Conservation (phyloP, 2,113 vertebrate species). For the Microtus richardsoni region DNA sequence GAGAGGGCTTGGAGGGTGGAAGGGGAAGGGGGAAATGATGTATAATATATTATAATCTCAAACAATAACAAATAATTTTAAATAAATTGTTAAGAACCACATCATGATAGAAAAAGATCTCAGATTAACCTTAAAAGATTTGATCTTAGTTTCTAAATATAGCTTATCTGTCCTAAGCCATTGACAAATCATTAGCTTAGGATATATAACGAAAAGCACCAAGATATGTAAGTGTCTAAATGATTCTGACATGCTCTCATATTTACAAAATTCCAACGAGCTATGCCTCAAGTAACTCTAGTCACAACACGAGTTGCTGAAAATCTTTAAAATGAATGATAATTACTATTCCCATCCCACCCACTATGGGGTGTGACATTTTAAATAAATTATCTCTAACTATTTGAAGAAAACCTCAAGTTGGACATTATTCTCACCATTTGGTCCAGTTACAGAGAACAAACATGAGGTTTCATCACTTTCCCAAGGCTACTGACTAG, state of each 20-base stretch:
- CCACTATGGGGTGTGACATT: neutral
- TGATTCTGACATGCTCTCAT: neutral
- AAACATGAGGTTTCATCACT: neutral
- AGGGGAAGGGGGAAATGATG: neutral
- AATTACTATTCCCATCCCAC: neutral
- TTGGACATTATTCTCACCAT: neutral
- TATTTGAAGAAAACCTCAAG: conserved; percentile 4
- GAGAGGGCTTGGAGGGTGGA: neutral
- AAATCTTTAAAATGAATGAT: neutral
- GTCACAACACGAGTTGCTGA: neutral
- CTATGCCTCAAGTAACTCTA: neutral
- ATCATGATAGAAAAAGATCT: conserved; percentile 4
- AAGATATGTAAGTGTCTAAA: neutral
- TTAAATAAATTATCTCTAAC: conserved; percentile 6
- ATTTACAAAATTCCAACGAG: neutral
- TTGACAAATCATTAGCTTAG: conserved; percentile 2
- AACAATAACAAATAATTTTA: neutral
- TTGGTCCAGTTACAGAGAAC: neutral
- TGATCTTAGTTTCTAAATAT: conserved; percentile 51
- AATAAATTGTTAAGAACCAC: neutral
- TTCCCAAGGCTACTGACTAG: neutral
- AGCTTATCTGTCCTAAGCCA: neutral
- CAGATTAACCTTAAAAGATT: conserved; percentile 21
- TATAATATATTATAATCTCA: neutral
- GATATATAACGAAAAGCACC: neutral